Conservation (phyloP, 1,140 invertebrate genomes). For the Andrena cerasifolii region DNA sequence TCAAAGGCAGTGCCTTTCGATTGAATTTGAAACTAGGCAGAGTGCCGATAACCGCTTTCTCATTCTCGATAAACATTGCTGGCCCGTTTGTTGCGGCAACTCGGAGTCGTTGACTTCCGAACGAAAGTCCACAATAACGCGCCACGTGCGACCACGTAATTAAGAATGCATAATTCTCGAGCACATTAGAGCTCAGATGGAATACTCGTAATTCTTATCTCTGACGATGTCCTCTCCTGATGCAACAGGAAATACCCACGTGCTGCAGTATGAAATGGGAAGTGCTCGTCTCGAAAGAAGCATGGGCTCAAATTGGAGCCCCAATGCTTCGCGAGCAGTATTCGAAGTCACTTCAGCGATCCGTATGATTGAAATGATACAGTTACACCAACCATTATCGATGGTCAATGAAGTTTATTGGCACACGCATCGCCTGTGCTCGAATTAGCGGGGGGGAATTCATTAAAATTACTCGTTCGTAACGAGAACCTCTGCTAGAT, state of each 20-base stretch:
- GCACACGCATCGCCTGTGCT: not conserved
- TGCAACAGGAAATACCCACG: conserved; percentile 52
- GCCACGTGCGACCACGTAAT: conserved; percentile 38
- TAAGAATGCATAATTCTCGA: conserved; percentile 44
- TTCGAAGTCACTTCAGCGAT: not conserved
- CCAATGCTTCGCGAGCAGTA: not conserved
- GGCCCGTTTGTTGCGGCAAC: conserved; percentile 15
- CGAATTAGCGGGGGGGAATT: conserved; percentile 1
- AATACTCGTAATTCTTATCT: conserved; percentile 60
- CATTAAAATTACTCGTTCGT: conserved; percentile 1
- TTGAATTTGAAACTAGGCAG: not conserved
- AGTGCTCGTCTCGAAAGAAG: not conserved
- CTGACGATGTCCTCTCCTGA: conserved; percentile 41
- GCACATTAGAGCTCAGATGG: conserved; percentile 30
- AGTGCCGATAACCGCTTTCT: not conserved
- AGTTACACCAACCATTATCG: not conserved
- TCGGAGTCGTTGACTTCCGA: conserved; percentile 36
- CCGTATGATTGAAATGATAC: not conserved
- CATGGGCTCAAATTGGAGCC: not conserved
- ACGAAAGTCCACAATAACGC: conserved; percentile 10
- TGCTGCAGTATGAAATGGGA: conserved; percentile 31
- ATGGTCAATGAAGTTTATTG: not conserved
- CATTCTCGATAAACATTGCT: conserved; percentile 23
- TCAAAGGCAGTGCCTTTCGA: conserved; percentile 5
- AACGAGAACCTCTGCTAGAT: not conserved